A percentile compares a stretch with the other conserved stretches of the same genome.
Conservation (phyloP, 2,888 invertebrate species). For the Conchocele bisecta region DNA sequence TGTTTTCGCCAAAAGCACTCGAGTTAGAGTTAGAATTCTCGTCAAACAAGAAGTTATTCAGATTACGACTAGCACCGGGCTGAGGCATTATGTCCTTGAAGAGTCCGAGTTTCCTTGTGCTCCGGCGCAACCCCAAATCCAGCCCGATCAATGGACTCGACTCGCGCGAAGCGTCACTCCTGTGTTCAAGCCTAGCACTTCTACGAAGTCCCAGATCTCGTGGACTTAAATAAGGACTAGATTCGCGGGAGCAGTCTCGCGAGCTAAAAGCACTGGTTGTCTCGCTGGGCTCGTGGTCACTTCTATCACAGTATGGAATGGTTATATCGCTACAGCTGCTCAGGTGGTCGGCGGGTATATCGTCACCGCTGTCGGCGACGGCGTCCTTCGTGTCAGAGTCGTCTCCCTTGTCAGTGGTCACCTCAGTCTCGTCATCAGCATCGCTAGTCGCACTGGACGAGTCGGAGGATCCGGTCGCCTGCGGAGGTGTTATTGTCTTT, state of each 20-base stretch:
- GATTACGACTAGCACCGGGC: constrained; percentile 41
- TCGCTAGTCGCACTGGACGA: constrained; percentile 31
- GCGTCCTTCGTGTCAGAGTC: constrained; percentile 28
- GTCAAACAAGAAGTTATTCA: constrained; percentile 41
- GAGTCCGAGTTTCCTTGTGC: constrained; percentile 35
- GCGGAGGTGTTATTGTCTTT: constrained; percentile 64
- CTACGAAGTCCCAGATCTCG: constrained; percentile 19
- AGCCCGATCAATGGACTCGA: constrained; percentile 45
- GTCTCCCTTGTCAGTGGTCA: background rate
- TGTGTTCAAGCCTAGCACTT: constrained; percentile 37
- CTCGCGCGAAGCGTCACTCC: constrained; percentile 51
- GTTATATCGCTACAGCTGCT: constrained; percentile 55
- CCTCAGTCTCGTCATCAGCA: constrained; percentile 30
- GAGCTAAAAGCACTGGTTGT: constrained; percentile 50
- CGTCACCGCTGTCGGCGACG: constrained; percentile 13
- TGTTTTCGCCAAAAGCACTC: constrained; percentile 47
- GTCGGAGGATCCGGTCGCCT: constrained; percentile 25
- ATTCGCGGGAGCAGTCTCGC: constrained; percentile 31
- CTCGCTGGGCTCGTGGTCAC: constrained; percentile 54
- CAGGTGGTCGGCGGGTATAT: constrained; percentile 32
- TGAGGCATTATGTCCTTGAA: constrained; percentile 51
- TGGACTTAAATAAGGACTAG: constrained; percentile 45
- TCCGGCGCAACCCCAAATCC: constrained; percentile 45
- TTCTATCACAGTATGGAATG: constrained; percentile 58
- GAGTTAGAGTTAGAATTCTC: constrained; percentile 55